Evolutionary conservation across 2,888 invertebrate species (phyloP), one percentile per base, ranked within the genome.

Genomic region (Sarcophaga variegata): DNA sequence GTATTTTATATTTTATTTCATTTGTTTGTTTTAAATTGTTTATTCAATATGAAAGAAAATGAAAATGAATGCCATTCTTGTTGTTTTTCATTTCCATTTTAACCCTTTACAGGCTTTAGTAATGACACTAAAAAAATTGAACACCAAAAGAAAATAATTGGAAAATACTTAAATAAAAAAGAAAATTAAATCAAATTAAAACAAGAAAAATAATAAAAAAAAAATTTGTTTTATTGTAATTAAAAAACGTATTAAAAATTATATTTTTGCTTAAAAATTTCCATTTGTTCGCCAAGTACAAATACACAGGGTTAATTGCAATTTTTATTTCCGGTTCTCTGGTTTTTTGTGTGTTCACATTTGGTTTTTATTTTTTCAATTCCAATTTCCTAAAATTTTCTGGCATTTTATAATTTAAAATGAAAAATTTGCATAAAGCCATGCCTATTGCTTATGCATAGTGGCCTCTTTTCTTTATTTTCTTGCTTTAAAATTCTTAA

Each of bases 361-460:
- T 22, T 22, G 66, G 17, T 47, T 54, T 59, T 17, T n/a, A 10
- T 54, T 5, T 64, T 27, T 75, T 66, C 37, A 17, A 20, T 62
- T 62, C 8, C 0, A 27, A 27, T 64, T 75, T 54, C 14, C 22
- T 0, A 59, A 12, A 37, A 8, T 37, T 60, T 75, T 71, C 12
- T 83, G 72, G n/a, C 37, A 45, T 78, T 80, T 84, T 70, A 75
- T 84, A 64, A 66, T 70, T 64, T 22, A 47, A 67, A 80, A 63
- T 62, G 27, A 67, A 67, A 80, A 80, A 71, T 76, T 80, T 75
- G 63, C 79, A 83, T 79, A 54, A 54, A 54, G 17, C 66, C 80
- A 60, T 27, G 80, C 27, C 4, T 63, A 70, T 27, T 22, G 80
- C 27, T 10, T 59, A 70, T 47, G 60, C 37, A 83, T 75, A 54